A percentile compares a stretch with the other conserved stretches of the same genome.
Evolutionary conservation across 2,113 vertebrate species (phyloP).

Genomic region (Lophura nycthemera): DNA sequence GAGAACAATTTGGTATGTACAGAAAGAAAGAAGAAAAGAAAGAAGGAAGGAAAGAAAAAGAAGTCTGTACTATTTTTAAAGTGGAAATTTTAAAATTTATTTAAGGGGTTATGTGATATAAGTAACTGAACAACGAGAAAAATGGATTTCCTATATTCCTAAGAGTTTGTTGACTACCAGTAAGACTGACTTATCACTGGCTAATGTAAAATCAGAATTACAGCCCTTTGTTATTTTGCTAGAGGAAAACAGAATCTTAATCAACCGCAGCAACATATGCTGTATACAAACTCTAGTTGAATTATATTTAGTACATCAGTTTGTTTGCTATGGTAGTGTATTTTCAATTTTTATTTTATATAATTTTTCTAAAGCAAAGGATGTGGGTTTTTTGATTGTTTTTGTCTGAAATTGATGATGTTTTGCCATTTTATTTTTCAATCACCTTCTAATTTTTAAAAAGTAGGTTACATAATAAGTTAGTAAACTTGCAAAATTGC

Average conservation of each 20-base stretch:
- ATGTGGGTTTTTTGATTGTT: not conserved
- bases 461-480: not conserved
- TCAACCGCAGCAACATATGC: not conserved
- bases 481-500: not conserved
- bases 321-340: not conserved
- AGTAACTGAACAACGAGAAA: not conserved
- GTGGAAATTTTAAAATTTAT: not conserved
- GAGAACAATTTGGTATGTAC: not conserved
- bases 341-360: not conserved
- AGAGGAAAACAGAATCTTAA: not conserved
- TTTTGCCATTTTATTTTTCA: not conserved
- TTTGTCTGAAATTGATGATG: not conserved
- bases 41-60: not conserved
- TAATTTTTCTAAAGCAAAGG: not conserved
- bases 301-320: not conserved
- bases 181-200: not conserved
- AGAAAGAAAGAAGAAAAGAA: not conserved
- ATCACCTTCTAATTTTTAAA: not conserved
- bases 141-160: not conserved
- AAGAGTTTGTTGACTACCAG: not conserved
- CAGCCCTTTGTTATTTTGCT: not conserved
- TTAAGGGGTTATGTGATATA: not conserved
- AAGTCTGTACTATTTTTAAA: not conserved
- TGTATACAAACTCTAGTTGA: fast-evolving
- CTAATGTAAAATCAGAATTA: not conserved